Percentiles rank a stretch among this genome's conserved stretches.
These are phyloP conservation scores for Orcinus orca DNA, from an alignment of 2,113 vertebrate species.

Conservation along the genomic window DNA sequence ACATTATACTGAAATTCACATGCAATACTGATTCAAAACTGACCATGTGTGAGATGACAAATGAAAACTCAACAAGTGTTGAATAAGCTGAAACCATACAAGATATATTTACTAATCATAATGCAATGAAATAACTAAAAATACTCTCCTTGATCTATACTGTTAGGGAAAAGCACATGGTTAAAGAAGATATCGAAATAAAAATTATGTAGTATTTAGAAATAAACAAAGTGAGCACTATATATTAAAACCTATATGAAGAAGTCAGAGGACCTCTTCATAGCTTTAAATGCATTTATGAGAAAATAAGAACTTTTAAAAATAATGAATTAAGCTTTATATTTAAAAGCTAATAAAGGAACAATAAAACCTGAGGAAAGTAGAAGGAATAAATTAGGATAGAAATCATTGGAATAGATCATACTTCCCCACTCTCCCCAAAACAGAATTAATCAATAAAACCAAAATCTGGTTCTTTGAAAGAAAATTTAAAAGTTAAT, in stretches of 20 bases:
- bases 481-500: not conserved
- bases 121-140: not conserved
- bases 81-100: not conserved
- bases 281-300: not conserved
- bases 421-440: not conserved
- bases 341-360: not conserved
- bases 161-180: not conserved
- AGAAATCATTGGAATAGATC: not conserved
- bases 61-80: not conserved
- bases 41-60: not conserved
- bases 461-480: not conserved
- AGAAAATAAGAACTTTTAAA: not conserved
- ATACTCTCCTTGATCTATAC: not conserved
- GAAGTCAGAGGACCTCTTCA: not conserved
- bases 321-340: constrained; percentile 19
- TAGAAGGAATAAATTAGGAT: not conserved
- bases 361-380: not conserved
- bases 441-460: not conserved
- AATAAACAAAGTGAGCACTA: not conserved
- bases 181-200: not conserved
- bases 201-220: constrained; percentile 11
- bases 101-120: not conserved
- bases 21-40: not conserved
- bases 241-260: not conserved
- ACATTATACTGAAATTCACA: not conserved